Evolutionary conservation across 2,888 invertebrate genomes (phyloP).

Genomic region (Caradrina clavipalpis): DNA sequence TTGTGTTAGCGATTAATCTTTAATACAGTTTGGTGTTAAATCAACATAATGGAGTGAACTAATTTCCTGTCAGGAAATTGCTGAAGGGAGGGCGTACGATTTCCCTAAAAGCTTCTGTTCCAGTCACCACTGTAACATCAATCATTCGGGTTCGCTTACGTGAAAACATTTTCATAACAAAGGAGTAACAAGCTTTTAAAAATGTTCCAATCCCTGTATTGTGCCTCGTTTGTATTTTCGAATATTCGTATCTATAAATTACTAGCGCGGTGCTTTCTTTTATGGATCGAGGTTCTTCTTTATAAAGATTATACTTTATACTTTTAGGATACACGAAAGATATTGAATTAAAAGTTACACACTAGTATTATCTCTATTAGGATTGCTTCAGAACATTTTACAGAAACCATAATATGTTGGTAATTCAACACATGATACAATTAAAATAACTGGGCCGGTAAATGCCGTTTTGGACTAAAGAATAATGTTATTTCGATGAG

Average conservation of each 20-base stretch:
- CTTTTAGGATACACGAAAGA: not conserved
- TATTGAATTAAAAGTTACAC: not conserved
- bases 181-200: constrained; percentile 66
- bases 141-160: constrained; percentile 68
- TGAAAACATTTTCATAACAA: constrained; percentile 76
- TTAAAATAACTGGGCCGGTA: not conserved
- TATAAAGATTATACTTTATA: not conserved
- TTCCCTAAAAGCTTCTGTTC: constrained; percentile 82
- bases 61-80: constrained; percentile 89
- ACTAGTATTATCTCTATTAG: not conserved
- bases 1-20: constrained; percentile 45
- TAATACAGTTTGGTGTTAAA: constrained; percentile 58
- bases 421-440: not conserved
- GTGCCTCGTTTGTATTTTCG: constrained; percentile 33
- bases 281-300: constrained; percentile 8
- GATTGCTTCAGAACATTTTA: not conserved
- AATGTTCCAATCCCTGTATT: constrained; percentile 53
- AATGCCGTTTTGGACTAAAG: too few relatives aligned
- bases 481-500: too few relatives aligned
- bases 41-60: constrained; percentile 75
- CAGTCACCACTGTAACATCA: constrained; percentile 77
- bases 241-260: constrained; percentile 1
- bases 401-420: not conserved
- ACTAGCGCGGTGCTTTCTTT: constrained; percentile 4
- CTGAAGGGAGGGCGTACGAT: constrained; percentile 76